Evolutionary conservation across 23 tunicate genomes (phyloP).

Genomic region (Styela plicata): DNA sequence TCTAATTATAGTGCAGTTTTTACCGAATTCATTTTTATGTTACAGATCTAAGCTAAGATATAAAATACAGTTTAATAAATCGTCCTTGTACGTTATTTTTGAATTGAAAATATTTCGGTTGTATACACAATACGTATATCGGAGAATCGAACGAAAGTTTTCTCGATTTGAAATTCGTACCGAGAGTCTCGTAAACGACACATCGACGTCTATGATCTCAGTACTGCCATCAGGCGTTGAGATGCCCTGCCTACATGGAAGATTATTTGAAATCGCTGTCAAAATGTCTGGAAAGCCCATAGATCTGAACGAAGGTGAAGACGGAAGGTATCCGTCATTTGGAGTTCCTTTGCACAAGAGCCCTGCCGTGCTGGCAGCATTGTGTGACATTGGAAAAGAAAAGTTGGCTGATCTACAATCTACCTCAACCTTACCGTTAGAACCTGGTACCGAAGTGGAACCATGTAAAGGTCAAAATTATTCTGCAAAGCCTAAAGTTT

Average conservation of each 20-base stretch:
- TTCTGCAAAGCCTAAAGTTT: not conserved
- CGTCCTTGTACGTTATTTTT: no score
- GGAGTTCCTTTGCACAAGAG: not conserved
- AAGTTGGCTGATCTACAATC: not conserved
- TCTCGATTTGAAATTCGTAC: no score
- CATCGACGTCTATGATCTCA: no score
- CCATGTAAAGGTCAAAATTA: not conserved
- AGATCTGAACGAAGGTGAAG: not conserved
- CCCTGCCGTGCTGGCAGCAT: not conserved
- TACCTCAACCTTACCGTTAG: not conserved
- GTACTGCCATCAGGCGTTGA: no score
- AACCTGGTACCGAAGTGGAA: not conserved
- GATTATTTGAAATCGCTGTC: not conserved
- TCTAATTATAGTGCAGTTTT: no score
- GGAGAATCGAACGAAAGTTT: no score
- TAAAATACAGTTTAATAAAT: no score
- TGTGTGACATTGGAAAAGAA: not conserved
- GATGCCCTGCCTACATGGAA: not conserved
- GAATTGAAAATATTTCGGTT: no score
- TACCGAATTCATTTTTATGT: no score
- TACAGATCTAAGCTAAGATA: no score
- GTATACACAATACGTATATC: no score
- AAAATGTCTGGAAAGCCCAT: not conserved
- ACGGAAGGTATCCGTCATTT: not conserved
- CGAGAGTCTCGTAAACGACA: no score